Evolutionary conservation across 2,113 vertebrate genomes (phyloP), one percentile per base, ranked within the genome.

Genomic region (Caloenas nicobarica): DNA sequence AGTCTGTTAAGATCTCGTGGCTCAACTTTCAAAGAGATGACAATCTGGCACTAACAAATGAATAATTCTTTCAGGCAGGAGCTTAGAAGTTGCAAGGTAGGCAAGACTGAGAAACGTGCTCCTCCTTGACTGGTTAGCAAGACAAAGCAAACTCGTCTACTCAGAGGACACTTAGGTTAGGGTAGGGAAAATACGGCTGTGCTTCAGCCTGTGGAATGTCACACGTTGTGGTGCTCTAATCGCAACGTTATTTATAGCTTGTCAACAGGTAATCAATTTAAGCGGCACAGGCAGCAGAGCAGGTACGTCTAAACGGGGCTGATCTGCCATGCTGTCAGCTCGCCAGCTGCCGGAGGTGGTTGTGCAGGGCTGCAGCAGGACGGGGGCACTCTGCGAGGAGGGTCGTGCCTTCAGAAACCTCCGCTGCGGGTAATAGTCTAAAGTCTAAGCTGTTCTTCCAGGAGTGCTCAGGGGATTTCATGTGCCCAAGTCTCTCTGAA

Each of bases 31-130:
- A 93, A 91, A 96, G 82, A 70, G 92, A 89, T 95, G 94, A 97
- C 94, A 96, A 77, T n/a, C 78, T 94, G 95, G 70, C 82, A 86
- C 56, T 93, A 95, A 93, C 92, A 96, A 94, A 96, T 95, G 85
- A 95, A 57, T 93, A 97, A 96, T 97, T 96, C 89, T 89, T 93
- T 89, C 85, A 95, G 88, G 90, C 89, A 91, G 95, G 86, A 94
- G 42, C 76, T 81, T 93, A 69, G 68, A 96, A 95, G 57, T 95
- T 96, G 95, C 95, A 96, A 89, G 94, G 84, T 96, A 94, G 95
- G 91, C 95, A 97, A 94, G 81, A 81, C 12, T 28, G 83, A 85
- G 70, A 78, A 93, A 64, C 64, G 85, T 73, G 56, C 33, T 70
- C 73, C 85, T 92, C 73, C 78, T 88, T 91, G 81, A 85, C 60